Evolutionary conservation across 2,888 invertebrate species (phyloP).

Genomic region (Folsomia candida): DNA sequence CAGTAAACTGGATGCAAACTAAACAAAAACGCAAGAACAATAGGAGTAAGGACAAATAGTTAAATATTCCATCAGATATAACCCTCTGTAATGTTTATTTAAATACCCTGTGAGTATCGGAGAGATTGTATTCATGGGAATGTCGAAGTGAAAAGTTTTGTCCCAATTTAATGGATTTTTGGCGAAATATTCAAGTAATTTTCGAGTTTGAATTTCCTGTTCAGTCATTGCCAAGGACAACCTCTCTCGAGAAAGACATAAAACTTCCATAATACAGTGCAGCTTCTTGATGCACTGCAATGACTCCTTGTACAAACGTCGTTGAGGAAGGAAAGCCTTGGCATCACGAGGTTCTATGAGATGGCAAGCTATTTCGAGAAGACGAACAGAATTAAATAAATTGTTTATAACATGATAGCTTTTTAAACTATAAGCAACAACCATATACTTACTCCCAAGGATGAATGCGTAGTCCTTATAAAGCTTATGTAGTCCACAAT

Average conservation of each 20-base stretch:
- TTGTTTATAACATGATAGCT: background rate
- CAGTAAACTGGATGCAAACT: conserved; percentile 39
- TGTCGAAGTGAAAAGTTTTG: conserved; percentile 43
- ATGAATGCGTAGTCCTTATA: conserved; percentile 47
- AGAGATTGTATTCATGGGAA: conserved; percentile 27
- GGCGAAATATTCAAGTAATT: conserved; percentile 36
- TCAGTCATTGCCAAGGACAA: conserved; percentile 35
- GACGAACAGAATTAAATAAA: conserved; percentile 2
- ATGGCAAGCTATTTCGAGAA: conserved; percentile 41
- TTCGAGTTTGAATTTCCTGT: conserved; percentile 38
- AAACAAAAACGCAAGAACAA: too few species aligned
- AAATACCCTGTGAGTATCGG: conserved; percentile 5
- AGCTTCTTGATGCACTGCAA: conserved; percentile 41
- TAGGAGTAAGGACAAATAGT: background rate
- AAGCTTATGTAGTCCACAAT: conserved; percentile 45
- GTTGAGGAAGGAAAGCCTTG: conserved; percentile 30
- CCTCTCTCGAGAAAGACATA: conserved; percentile 42
- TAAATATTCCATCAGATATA: background rate
- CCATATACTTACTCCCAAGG: conserved; percentile 38
- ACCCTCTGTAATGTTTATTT: background rate
- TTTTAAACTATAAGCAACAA: background rate
- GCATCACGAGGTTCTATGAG: conserved; percentile 40
- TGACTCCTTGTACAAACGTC: conserved; percentile 23
- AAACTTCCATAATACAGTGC: conserved; percentile 45
- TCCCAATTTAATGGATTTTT: conserved; percentile 34